A percentile compares a stretch with the other conserved stretches of the same genome.
Evolutionary conservation across 2,113 vertebrate genomes (phyloP).

Genomic region (Psittacula cyanocephala): DNA sequence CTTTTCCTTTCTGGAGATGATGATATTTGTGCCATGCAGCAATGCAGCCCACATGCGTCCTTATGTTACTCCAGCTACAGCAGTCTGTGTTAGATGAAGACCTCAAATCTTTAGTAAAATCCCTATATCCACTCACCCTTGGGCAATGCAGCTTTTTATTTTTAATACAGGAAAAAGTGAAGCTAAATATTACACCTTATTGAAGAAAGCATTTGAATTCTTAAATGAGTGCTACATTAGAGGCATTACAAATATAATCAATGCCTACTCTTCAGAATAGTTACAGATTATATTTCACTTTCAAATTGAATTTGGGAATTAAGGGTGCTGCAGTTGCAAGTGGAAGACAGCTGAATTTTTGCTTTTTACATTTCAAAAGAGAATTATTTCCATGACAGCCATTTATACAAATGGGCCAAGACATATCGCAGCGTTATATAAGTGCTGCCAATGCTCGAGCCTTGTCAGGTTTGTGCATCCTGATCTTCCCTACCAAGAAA

Average conservation of each 20-base stretch:
- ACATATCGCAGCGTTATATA: not conserved
- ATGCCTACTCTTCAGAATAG: not conserved
- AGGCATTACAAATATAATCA: not conserved
- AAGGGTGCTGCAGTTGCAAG: not conserved
- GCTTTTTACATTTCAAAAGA: not conserved
- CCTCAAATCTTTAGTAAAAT: not conserved
- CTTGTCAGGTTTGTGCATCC: slow-evolving; percentile 28
- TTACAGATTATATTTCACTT: not conserved
- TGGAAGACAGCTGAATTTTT: not conserved
- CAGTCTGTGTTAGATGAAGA: not conserved
- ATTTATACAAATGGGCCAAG: slow-evolving; percentile 23
- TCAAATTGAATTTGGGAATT: not conserved
- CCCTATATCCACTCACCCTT: not conserved
- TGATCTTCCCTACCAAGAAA: slow-evolving; percentile 41
- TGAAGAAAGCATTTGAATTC: not conserved
- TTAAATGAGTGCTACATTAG: not conserved
- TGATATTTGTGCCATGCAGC: not conserved
- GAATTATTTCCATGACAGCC: not conserved
- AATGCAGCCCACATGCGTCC: not conserved
- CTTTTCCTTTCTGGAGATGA: not conserved
- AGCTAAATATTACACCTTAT: not conserved
- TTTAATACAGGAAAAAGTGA: not conserved
- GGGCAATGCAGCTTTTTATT: not conserved
- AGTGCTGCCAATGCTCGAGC: not conserved
- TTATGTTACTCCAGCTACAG: not conserved